Evolutionary conservation across 1,140 invertebrate genomes (phyloP).

Genomic region (Aphidius ervi): DNA sequence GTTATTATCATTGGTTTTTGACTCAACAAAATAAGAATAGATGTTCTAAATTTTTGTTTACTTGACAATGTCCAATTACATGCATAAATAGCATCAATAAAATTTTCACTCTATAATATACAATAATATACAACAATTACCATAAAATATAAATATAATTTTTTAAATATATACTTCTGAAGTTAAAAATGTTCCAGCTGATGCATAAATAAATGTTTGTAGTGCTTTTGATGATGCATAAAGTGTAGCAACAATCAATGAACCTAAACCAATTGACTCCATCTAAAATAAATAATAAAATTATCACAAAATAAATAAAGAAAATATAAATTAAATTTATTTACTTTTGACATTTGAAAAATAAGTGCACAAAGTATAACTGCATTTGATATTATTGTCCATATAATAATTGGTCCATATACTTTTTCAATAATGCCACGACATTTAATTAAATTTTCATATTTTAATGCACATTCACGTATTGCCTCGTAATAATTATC

Average conservation of each 20-base stretch:
- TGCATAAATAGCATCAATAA: constrained; percentile 17
- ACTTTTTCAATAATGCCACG: constrained; percentile 17
- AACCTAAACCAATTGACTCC: not conserved
- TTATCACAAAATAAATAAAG: not conserved
- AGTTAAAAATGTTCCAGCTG: constrained; percentile 14
- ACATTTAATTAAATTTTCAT: constrained; percentile 19
- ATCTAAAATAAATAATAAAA: constrained; percentile 6
- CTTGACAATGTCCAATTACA: constrained; percentile 19
- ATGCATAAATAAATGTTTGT: constrained; percentile 20
- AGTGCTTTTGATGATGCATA: no score
- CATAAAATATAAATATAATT: constrained; percentile 2
- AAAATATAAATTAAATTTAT: not conserved
- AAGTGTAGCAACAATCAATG: no score
- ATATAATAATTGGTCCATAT: constrained; percentile 18
- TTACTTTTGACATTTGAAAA: constrained; percentile 15
- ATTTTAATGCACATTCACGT: constrained; percentile 20
- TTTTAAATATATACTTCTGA: constrained; percentile 9
- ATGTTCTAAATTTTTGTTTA: constrained; percentile 10
- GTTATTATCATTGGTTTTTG: constrained; percentile 28
- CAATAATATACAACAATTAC: not conserved
- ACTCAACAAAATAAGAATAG: constrained; percentile 25
- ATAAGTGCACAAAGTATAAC: constrained; percentile 17
- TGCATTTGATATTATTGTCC: constrained; percentile 11
- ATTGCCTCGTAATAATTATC: constrained; percentile 15
- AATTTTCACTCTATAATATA: constrained; percentile 23